phyloP scores from a whole-genome alignment of 2,888 invertebrate genomes.

The Leucophora obtusa region DNA sequence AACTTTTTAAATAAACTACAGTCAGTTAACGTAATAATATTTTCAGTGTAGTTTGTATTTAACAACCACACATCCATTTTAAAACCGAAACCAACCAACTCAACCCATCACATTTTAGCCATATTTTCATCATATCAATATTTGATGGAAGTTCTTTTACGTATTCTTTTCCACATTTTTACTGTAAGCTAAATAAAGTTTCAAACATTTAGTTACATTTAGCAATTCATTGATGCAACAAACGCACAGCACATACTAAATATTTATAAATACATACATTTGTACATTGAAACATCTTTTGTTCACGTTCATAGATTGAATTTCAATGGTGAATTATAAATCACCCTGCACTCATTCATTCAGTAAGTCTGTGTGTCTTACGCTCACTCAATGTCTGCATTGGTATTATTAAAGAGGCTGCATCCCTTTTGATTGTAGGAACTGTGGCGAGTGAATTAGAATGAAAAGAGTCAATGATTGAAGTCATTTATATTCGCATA shows the following conservation, averaged over 20 bases:
- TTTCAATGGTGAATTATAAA: conserved; percentile 24
- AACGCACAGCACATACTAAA: no score
- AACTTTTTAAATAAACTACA: no score
- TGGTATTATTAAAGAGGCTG: not conserved
- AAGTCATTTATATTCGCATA: not conserved
- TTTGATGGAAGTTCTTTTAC: not conserved
- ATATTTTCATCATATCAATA: not conserved
- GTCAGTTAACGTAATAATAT: no score
- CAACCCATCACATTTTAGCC: no score
- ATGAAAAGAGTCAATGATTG: not conserved
- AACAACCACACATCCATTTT: not conserved
- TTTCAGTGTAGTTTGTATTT: not conserved
- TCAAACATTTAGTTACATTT: not conserved
- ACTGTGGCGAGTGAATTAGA: not conserved
- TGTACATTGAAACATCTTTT: conserved; percentile 10
- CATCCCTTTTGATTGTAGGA: not conserved
- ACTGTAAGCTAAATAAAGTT: not conserved
- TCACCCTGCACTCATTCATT: conserved; percentile 3
- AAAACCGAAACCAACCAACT: not conserved
- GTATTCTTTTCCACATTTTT: not conserved
- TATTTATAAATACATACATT: not conserved
- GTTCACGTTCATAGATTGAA: conserved; percentile 28
- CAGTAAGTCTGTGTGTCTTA: not conserved
- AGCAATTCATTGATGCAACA: not conserved
- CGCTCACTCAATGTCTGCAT: not conserved